Percentiles rank a stretch among this genome's conserved stretches.
phyloP scores from a whole-genome alignment of 2,888 invertebrate species.

The Glyphotaelius pellucidus region DNA sequence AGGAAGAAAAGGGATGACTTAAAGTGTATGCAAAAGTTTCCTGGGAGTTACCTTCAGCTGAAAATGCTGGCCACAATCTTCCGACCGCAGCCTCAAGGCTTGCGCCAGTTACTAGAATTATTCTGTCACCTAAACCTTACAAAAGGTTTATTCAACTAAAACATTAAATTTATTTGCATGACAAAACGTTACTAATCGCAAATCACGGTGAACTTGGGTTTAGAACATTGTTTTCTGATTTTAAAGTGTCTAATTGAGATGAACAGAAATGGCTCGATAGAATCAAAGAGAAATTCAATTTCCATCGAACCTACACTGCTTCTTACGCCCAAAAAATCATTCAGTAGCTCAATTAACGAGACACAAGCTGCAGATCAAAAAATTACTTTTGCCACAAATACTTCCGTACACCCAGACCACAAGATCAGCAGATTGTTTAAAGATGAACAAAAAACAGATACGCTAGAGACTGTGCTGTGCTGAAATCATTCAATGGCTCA shows the following conservation, averaged over 20 bases:
- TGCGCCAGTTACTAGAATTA: background rate
- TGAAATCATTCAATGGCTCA: background rate
- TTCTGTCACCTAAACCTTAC: background rate
- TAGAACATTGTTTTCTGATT: background rate
- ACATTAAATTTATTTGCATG: background rate
- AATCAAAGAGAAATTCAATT: background rate
- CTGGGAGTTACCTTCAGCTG: no score
- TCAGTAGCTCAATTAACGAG: background rate
- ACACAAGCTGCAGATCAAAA: background rate
- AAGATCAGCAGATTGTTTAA: no score
- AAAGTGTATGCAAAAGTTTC: no score
- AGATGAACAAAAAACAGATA: no score
- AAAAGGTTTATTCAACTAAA: background rate
- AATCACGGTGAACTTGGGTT: no score
- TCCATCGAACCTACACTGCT: no score
- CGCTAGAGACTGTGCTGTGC: no score
- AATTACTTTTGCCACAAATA: no score
- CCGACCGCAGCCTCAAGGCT: no score
- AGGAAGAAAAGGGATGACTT: no score
- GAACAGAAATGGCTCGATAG: background rate
- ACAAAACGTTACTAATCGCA: background rate
- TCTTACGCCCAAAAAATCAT: background rate
- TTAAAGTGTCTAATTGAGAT: background rate
- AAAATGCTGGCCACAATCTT: no score
- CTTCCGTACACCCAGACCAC: no score